Evolutionary conservation across 2,113 vertebrate genomes (phyloP).

Genomic region (Willisornis vidua): DNA sequence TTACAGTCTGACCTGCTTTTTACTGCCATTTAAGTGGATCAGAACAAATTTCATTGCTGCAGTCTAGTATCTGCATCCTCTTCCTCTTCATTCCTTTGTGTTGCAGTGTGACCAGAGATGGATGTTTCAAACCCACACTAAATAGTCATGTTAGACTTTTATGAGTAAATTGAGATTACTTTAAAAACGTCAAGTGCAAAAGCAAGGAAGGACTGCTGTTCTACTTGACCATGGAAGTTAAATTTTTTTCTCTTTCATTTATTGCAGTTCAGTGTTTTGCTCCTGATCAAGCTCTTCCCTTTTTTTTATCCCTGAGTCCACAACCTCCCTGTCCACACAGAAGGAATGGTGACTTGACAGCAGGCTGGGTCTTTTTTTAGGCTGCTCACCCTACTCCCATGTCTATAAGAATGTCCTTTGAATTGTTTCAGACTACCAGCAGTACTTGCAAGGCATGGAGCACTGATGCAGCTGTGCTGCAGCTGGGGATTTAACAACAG

Average conservation of each 20-base stretch:
- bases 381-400: rapidly evolving
- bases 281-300: neutral
- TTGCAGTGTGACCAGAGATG: neutral
- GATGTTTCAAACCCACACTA: neutral
- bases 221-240: neutral
- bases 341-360: neutral
- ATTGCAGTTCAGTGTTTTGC: neutral
- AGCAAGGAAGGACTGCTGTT: neutral
- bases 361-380: neutral
- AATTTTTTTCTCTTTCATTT: neutral
- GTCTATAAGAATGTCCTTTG: neutral
- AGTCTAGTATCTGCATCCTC: neutral
- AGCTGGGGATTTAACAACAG: neutral
- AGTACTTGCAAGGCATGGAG: neutral
- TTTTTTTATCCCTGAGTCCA: neutral
- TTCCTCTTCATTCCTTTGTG: neutral
- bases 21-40: neutral
- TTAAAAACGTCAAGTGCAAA: neutral
- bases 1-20: slow-evolving; percentile 13
- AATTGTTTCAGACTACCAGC: neutral
- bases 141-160: neutral
- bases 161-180: neutral
- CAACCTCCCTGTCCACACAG: neutral
- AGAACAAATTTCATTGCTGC: neutral
- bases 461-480: neutral